Evolutionary conservation across 35 echinoderm and acorn worm species (phyloP).

Genomic region (Lytechinus pictus): DNA sequence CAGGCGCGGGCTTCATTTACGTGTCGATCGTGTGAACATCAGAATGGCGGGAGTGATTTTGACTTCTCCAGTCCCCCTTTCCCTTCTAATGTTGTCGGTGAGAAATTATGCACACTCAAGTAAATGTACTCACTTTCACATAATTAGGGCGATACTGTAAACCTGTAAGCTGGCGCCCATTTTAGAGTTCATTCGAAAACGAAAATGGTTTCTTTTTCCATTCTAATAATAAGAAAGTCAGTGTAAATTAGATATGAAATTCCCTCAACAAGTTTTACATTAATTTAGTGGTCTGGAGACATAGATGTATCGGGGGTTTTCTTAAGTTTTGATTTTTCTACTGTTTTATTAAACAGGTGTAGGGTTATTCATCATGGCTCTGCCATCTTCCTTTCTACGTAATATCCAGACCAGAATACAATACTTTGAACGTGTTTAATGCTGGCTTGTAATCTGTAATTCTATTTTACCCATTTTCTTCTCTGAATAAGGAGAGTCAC

Average conservation of each 20-base stretch:
- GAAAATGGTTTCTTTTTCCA: not conserved
- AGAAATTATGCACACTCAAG: slow-evolving; percentile 2
- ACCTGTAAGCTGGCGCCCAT: not conserved
- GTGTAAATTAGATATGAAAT: not conserved
- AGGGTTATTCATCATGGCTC: not conserved
- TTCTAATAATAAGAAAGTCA: not conserved
- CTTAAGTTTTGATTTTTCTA: not conserved
- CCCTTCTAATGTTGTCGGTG: not conserved
- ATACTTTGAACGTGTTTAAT: not conserved
- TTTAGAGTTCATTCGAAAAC: not conserved
- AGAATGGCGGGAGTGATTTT: not conserved
- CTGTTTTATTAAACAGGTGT: not conserved
- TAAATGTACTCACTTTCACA: not conserved
- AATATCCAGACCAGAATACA: not conserved
- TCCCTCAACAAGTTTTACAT: not conserved
- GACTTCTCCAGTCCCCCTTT: not conserved
- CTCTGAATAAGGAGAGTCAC: not conserved
- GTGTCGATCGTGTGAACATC: not conserved
- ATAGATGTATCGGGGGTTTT: not conserved
- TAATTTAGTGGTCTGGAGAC: not conserved
- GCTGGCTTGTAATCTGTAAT: not conserved
- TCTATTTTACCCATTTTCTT: not conserved
- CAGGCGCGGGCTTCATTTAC: not conserved
- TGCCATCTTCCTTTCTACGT: not conserved
- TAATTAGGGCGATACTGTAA: not conserved